phyloP scores from a whole-genome alignment of 2,888 invertebrate species.

The Dynastes tityus region DNA sequence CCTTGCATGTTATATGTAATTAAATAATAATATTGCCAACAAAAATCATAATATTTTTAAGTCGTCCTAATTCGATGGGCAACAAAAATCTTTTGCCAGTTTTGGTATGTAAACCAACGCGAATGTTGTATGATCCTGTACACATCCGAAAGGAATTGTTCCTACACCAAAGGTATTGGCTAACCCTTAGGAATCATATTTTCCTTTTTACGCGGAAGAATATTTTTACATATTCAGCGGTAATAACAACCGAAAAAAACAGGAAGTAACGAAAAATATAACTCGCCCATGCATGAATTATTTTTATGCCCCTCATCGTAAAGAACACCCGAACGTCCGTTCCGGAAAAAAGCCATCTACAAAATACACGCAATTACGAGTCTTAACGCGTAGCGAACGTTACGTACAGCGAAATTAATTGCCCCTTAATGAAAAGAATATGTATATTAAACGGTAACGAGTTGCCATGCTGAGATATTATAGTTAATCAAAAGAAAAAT shows the following conservation, averaged over 20 bases:
- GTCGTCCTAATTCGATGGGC: too few species aligned
- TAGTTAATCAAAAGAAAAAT: slow-evolving; percentile 24
- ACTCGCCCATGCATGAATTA: slow-evolving; percentile 7
- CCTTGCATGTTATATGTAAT: too few species aligned
- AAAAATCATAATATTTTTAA: too few species aligned
- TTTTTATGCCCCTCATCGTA: slow-evolving; percentile 8
- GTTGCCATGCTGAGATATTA: slow-evolving; percentile 23
- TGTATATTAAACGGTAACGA: slow-evolving; percentile 36
- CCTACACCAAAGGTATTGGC: too few species aligned
- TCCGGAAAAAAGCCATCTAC: slow-evolving; percentile 16
- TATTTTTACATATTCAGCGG: slow-evolving; percentile 11
- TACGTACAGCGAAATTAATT: slow-evolving; percentile 37
- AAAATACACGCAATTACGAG: slow-evolving; percentile 38
- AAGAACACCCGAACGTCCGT: slow-evolving; percentile 2
- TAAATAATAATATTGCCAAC: too few species aligned
- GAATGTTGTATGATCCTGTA: too few species aligned
- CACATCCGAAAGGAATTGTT: too few species aligned
- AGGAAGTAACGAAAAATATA: neutral
- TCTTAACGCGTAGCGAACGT: slow-evolving; percentile 13
- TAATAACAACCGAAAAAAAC: neutral
- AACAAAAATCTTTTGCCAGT: too few species aligned
- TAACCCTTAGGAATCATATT: neutral
- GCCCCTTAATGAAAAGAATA: slow-evolving; percentile 40
- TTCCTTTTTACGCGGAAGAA: neutral
- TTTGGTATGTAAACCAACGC: too few species aligned